phyloP scores from a whole-genome alignment of 2,797 vertebrate genomes.

The Carapus acus region DNA sequence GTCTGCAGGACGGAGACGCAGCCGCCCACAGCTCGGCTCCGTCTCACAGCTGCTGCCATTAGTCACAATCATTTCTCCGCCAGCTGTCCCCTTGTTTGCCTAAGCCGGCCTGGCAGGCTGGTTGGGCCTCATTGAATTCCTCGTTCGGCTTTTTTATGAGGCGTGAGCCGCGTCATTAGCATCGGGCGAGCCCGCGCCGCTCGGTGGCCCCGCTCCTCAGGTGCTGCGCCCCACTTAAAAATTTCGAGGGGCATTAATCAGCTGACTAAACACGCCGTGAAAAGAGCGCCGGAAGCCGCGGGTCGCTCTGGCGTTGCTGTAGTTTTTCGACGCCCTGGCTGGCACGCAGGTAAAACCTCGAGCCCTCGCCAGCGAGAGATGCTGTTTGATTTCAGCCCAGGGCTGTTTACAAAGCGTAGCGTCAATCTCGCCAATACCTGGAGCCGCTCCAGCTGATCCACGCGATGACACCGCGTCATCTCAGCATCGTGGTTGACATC shows the following conservation, averaged over 20 bases:
- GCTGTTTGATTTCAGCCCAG: no score
- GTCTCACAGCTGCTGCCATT: conserved; percentile 70
- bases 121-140: conserved; percentile 64
- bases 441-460: no score
- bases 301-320: conserved; percentile 17
- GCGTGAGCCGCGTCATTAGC: conserved; percentile 54
- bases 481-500: conserved; percentile 34
- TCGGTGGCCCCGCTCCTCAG: conserved; percentile 57
- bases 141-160: conserved; percentile 64
- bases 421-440: no score
- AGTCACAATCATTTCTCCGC: conserved; percentile 71
- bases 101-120: conserved; percentile 63
- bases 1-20: conserved; percentile 60
- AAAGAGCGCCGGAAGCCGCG: conserved; percentile 20
- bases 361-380: no score
- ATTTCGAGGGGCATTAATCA: conserved; percentile 42
- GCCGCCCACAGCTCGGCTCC: conserved; percentile 63
- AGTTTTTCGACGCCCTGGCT: conserved; percentile 4
- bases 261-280: conserved; percentile 37
- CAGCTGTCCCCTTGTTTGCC: conserved; percentile 66
- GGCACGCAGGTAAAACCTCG: no score
- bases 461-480: no score
- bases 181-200: conserved; percentile 45
- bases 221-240: conserved; percentile 48
- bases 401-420: no score